Evolutionary conservation across 2,113 vertebrate genomes (phyloP), one percentile per base, ranked within the genome.

Genomic region (Ranitomeya variabilis): DNA sequence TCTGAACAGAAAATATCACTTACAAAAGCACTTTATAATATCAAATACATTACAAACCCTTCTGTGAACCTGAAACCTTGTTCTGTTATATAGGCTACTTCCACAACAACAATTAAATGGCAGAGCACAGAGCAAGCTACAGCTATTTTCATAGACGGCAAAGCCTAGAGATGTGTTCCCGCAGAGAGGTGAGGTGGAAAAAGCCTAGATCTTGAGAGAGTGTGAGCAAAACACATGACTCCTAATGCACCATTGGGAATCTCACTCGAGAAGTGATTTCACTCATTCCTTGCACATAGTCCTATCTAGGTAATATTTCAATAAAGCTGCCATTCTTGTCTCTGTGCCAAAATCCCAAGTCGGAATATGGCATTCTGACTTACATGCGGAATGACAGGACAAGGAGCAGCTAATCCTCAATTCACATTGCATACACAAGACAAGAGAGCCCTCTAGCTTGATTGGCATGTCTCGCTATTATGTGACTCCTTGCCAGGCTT

Each of bases 231-330:
- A 69, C 60, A 80, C 45, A 26, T 7, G n/a, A 21, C 77, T 87
- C 18, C 26, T 80, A 78, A 87, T 80, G 62, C 60, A 87, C 86
- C 80, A 69, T 13, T 21, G 86, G 77, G 86, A 80, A 71, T 80
- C 77, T 80, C 76, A 78, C n/a, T n/a, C n/a, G 51, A 71, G 52
- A 69, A 71, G 26, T 55, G 23, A 23, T 54, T 80, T 67, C 51
- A 54, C n/a, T 67, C 19, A 51, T 66, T 69, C 62, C n/a, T 64
- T n/a, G 19, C 59, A 19, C 51, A 52, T 66, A 23, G 26, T 26
- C 21, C 1, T 52, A 26, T 51, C 31, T 54, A 26, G 15, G 59
- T 78, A 57, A 55, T 3, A 78, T 54, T 80, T 37, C 9, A 54
- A 57, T 86, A 62, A 86, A 62, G 71, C 57, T 45, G 14, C 6